Evolutionary conservation across 2,888 invertebrate species (phyloP), one percentile per base, ranked within the genome.

Genomic region (Eledone cirrhosa): DNA sequence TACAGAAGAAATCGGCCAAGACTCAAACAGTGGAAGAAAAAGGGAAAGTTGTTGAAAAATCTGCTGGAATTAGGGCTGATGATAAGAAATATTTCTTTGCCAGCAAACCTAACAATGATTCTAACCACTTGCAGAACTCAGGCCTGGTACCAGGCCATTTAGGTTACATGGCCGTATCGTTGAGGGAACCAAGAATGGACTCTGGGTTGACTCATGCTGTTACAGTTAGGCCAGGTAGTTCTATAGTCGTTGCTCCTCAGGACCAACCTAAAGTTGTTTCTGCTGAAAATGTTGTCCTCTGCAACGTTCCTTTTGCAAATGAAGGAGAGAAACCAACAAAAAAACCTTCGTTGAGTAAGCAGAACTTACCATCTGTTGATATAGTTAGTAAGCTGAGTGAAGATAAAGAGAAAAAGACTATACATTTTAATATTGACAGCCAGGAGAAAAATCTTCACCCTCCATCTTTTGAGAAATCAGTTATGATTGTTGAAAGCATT

Each of bases 101-200:
- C 31, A 41, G 33, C 24, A 3, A 22, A 1, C n/a, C 72, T 13
- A 41, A 22, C 14, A 41, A 31, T 13, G 8, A n/a, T 41, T 3
- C 41, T 41, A 41, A 41, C 41, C 11, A 41, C 11, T 41, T 41
- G 11, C 41, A 41, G 41, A 41, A 41, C 11, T 41, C 80, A 87
- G 86, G 82, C n/a, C 85, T 86, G 22, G 82, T 86, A 27, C 83
- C 81, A 74, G 88, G 88, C 8, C 86, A 88, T 67, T 80, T 89
- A 74, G 84, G 89, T 24, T 87, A 87, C 16, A 89, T 89, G 88
- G 90, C 90, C 33, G 85, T 90, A 8, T 88, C 89, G 1, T 84
- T 90, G 67, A 86, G 88, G 33, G 85, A 84, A 33, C 89, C 89
- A 22, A 83, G 88, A 48, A 83, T 87, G 82, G 86, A 87, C 24